phyloP scores from a whole-genome alignment of 2,113 vertebrate species.

The Takifugu flavidus region DNA sequence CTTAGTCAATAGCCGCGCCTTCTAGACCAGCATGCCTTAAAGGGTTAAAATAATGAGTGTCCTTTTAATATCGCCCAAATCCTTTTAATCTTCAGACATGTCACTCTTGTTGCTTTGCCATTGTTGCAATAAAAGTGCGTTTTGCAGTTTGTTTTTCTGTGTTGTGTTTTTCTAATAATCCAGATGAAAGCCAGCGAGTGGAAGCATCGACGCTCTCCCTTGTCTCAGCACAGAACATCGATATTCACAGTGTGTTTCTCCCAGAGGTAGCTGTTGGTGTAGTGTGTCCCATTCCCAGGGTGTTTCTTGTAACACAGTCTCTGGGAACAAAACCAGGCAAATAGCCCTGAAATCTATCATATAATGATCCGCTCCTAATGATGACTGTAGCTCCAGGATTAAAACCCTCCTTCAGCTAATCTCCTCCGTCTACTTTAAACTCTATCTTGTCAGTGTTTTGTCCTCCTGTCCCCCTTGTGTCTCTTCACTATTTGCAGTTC shows the following conservation, averaged over 20 bases:
- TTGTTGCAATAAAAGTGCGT: no score
- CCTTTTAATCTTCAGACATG: no score
- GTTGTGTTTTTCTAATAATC: neutral
- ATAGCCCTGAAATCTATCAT: constrained; percentile 80
- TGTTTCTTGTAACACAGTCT: constrained; percentile 71
- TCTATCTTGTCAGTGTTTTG: constrained; percentile 50
- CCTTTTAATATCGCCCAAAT: no score
- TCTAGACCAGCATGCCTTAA: no score
- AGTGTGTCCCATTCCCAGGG: constrained; percentile 78
- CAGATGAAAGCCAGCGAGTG: neutral
- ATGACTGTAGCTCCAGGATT: constrained; percentile 55
- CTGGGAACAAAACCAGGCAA: constrained; percentile 76
- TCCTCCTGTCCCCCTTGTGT: constrained; percentile 29
- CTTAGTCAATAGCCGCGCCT: no score
- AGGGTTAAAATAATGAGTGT: no score
- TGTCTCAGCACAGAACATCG: constrained; percentile 23
- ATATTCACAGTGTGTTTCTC: constrained; percentile 67
- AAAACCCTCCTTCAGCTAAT: constrained; percentile 60
- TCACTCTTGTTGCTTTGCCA: no score
- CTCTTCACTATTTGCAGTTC: neutral
- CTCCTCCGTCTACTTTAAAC: constrained; percentile 58
- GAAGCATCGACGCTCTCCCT: constrained; percentile 14
- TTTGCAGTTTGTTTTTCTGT: neutral
- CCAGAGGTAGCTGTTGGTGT: constrained; percentile 72
- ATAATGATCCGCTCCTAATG: constrained; percentile 75